These are phyloP conservation scores for Leucoraja ocellata DNA, from an alignment of 2,797 vertebrate species.

Conservation along the genomic window DNA sequence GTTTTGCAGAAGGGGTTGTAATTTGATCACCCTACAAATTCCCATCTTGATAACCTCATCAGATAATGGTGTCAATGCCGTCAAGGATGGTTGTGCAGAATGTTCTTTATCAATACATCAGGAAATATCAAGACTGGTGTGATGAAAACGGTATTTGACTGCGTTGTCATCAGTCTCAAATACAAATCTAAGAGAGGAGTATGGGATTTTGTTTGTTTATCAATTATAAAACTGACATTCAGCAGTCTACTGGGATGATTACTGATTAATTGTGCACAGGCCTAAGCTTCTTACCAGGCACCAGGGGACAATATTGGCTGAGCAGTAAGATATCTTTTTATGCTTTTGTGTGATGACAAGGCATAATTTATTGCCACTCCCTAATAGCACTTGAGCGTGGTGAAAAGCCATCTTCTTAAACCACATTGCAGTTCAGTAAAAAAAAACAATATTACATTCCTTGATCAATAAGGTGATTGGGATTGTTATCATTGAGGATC, in stretches of 20 bases:
- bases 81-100: too few relatives aligned
- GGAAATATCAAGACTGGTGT: too few relatives aligned
- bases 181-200: background rate
- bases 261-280: background rate
- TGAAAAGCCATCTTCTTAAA: too few relatives aligned
- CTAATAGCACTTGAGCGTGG: too few relatives aligned
- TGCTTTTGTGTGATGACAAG: too few relatives aligned
- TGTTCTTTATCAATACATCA: too few relatives aligned
- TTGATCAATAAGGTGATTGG: too few relatives aligned
- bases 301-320: background rate
- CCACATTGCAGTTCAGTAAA: too few relatives aligned
- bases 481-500: too few relatives aligned
- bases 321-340: background rate
- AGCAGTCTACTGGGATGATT: background rate
- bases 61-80: too few relatives aligned
- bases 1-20: background rate
- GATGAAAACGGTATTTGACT: background rate
- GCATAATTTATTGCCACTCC: too few relatives aligned
- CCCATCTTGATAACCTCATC: background rate
- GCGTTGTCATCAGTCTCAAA: background rate
- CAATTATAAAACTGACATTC: background rate
- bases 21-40: background rate
- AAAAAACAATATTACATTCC: too few relatives aligned
- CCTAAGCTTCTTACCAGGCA: background rate
- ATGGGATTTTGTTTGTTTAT: background rate